A percentile compares a stretch with the other conserved stretches of the same genome.
These are phyloP conservation scores for Scartelaos histophorus DNA, from an alignment of 2,113 vertebrate species.

Conservation along the genomic window DNA sequence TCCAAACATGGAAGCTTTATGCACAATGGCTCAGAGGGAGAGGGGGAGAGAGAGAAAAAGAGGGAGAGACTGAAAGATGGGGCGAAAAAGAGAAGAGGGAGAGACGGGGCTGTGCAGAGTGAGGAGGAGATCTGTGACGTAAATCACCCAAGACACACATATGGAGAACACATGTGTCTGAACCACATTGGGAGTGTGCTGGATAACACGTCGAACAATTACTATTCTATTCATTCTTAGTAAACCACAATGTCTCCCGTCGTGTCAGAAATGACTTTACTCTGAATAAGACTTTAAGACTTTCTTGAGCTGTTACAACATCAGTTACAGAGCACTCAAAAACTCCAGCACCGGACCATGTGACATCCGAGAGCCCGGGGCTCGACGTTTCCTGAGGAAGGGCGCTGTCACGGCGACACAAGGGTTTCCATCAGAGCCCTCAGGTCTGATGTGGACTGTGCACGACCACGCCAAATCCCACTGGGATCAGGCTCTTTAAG, in stretches of 20 bases:
- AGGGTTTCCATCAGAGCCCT: slow-evolving; percentile 59
- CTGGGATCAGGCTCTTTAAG: not conserved
- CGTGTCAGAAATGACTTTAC: not conserved
- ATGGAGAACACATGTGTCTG: slow-evolving; percentile 5
- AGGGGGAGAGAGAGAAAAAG: slow-evolving; percentile 15
- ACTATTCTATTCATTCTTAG: not conserved
- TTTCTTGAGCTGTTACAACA: not conserved
- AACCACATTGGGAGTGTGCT: not conserved
- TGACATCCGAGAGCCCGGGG: slow-evolving; percentile 60
- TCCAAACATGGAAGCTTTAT: slow-evolving; percentile 67
- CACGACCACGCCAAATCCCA: not conserved
- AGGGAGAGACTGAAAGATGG: slow-evolving; percentile 6
- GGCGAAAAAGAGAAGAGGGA: not conserved
- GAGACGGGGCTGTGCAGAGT: not conserved
- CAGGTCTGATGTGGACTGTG: not conserved
- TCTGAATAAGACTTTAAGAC: not conserved
- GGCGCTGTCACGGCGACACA: slow-evolving; percentile 30
- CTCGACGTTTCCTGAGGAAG: slow-evolving; percentile 70
- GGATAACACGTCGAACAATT: slow-evolving; percentile 26
- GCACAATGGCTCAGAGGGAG: slow-evolving; percentile 60
- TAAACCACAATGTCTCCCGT: not conserved
- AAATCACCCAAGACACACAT: not conserved
- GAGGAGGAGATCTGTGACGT: slow-evolving; percentile 4
- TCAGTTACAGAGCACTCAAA: not conserved
- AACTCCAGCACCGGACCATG: slow-evolving; percentile 7